Conservation (phyloP, 2,113 vertebrate species). For the Sphyrna mokarran region DNA sequence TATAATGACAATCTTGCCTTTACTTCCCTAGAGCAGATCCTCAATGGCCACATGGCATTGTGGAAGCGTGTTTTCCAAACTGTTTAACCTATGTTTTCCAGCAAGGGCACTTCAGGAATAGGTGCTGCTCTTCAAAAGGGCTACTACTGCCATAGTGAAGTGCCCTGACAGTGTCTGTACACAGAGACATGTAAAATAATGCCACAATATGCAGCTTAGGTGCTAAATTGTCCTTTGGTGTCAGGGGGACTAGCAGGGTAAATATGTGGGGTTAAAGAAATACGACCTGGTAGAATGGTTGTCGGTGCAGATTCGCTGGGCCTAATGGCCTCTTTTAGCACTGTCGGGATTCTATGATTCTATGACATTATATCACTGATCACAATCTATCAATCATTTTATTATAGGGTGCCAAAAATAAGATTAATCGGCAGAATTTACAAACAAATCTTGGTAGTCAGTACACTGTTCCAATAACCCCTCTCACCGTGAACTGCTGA, state of each 20-base stretch:
- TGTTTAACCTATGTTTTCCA: neutral
- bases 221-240: too few species aligned
- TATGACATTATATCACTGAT: neutral
- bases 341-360: too few species aligned
- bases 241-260: too few species aligned
- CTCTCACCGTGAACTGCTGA: too few species aligned
- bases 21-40: neutral
- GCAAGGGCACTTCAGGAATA: neutral
- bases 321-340: too few species aligned
- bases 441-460: too few species aligned
- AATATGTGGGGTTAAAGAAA: too few species aligned
- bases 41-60: neutral
- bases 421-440: neutral
- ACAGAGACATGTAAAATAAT: neutral
- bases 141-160: neutral
- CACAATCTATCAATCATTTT: neutral
- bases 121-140: neutral
- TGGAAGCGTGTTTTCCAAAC: neutral
- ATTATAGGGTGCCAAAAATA: neutral
- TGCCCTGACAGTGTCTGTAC: neutral
- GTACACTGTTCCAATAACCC: too few species aligned
- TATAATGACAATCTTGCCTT: neutral
- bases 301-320: too few species aligned
- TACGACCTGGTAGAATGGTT: too few species aligned
- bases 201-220: too few species aligned